Base-by-base conservation (phyloP, 2,113 vertebrate species). In the Xyrauchen texanus region DNA sequence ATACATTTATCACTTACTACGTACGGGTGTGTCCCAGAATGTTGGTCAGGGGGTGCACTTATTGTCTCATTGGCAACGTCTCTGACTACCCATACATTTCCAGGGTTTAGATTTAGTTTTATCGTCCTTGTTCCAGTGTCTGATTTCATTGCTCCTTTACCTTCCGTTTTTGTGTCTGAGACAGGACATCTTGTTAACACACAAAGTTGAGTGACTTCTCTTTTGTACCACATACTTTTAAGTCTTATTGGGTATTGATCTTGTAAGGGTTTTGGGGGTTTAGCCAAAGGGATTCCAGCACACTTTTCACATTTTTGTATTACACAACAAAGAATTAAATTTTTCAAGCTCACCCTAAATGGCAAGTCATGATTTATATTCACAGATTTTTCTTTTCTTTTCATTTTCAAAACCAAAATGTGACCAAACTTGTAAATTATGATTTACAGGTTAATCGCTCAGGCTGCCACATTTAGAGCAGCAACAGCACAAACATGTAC, bases 341-440 rank as follows among this genome's bases (percentile, higher is more conserved):
- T 71, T 15, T 49, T 46, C 15, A 51, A 68, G 8, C n/a, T 71
- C 68, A 79, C 47, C 21, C 4, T 42, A 49, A 78, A 21, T 5
- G 8, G 7, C 13, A n/a, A 58, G 57, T 62, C 34, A 5, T 68
- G 9, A 77, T 55, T 47, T 76, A 64, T 71, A 80, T 76, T 45
- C 42, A 61, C 77, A 1, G n/a, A 47, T 3, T 77, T 49, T 60
- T 44, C 57, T 42, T 71, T 69, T 81, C 65, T 68, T 47, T n/a
- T n/a, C n/a, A n/a, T n/a, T n/a, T n/a, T n/a, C n/a, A n/a, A 80
- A 76, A 80, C 79, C 85, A 81, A 88, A 86, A 81, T 75, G 79
- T 84, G 82, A 85, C 78, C 78, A 81, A 81, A 85, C 72, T 85
- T 86, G 82, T 82, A 65, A 52, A 5, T 44, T 76, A 81, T 79